Evolutionary conservation across 2,113 vertebrate species (phyloP).

Genomic region (Aspidoscelis tigris): DNA sequence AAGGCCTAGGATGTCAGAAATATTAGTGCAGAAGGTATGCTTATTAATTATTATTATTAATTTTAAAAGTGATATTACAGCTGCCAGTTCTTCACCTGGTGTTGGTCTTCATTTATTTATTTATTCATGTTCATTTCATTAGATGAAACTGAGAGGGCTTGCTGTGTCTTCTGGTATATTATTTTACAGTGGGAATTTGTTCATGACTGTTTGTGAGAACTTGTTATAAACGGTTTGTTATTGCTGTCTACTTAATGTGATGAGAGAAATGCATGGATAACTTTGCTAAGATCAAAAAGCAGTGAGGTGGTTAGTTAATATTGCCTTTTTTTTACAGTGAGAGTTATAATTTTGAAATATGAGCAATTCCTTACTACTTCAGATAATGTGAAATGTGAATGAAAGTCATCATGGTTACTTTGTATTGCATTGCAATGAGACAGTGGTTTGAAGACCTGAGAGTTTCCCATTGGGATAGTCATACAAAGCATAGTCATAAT

Average conservation of each 20-base stretch:
- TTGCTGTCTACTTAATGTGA: not conserved
- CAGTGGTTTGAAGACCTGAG: not conserved
- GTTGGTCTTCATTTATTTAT: no score
- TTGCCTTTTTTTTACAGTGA: not conserved
- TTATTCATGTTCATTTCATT: no score
- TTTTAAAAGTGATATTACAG: no score
- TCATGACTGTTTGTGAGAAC: not conserved
- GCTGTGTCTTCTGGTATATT: not conserved
- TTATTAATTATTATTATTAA: no score
- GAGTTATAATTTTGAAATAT: not conserved
- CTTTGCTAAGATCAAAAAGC: not conserved
- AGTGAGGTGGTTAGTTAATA: not conserved
- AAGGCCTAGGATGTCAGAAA: no score
- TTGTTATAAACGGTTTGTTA: not conserved
- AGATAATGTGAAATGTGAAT: not conserved
- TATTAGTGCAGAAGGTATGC: no score
- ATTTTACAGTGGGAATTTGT: not conserved
- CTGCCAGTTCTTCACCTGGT: no score
- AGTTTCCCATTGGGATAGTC: not conserved
- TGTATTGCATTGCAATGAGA: not conserved
- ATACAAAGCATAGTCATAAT: not conserved
- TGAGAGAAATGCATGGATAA: not conserved
- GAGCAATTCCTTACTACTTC: not conserved
- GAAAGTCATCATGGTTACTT: not conserved
- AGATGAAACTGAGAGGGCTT: not conserved